These are phyloP conservation scores for Aporophyla nigra DNA, from an alignment of 2,888 invertebrate genomes.

Conservation along the genomic window DNA sequence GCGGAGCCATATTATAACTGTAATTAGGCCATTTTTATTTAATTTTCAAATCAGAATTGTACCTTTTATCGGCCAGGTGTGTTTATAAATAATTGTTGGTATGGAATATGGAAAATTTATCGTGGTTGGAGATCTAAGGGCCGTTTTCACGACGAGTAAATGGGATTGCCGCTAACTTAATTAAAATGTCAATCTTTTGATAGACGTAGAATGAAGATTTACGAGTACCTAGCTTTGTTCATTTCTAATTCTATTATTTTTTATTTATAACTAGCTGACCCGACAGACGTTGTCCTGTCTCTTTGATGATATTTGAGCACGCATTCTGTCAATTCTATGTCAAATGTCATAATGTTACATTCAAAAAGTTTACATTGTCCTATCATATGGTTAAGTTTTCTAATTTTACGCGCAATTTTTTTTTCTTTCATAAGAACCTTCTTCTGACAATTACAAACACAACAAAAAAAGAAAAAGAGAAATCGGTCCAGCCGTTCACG, in stretches of 20 bases:
- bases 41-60: constrained; percentile 26
- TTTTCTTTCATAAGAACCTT: no score
- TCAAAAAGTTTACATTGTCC: no score
- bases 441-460: no score
- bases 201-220: neutral
- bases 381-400: no score
- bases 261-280: no score
- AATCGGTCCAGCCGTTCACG: no score
- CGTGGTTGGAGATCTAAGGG: constrained; percentile 10
- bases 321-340: no score
- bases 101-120: constrained; percentile 23
- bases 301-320: no score
- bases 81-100: constrained; percentile 25
- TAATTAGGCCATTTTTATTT: constrained; percentile 36
- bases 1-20: constrained; percentile 24
- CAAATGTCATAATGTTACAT: no score
- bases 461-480: no score
- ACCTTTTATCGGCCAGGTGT: constrained; percentile 17
- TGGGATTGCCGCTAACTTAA: neutral
- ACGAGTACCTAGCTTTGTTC: neutral
- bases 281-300: no score
- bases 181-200: constrained; percentile 15
- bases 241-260: neutral
- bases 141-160: neutral
- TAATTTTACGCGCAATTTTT: no score